Base-by-base conservation (phyloP, 2,797 vertebrate species). In the Molossus molossus region DNA sequence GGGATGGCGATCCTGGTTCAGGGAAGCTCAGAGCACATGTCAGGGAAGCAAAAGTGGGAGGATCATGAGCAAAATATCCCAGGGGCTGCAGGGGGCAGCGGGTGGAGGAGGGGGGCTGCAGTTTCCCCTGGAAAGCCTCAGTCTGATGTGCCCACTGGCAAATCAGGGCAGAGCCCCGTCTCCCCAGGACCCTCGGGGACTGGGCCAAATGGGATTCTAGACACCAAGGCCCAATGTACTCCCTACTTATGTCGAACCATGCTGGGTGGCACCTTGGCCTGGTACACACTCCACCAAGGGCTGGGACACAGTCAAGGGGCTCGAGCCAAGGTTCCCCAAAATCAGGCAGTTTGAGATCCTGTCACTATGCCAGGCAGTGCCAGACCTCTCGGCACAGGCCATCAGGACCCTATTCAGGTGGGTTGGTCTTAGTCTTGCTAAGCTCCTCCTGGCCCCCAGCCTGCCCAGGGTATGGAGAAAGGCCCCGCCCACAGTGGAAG, bases 1-100 rank as follows among this genome's bases (percentile, higher is more conserved):
- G 79, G 79, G 55, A 76, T n/a, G 40, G 37, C 79, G 91, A 48
- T 81, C 95, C 90, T 27, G 55, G 64, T 53, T 80, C 55, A 17
- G 72, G 83, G 37, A 83, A 75, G 89, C 67, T 97, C 94, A 91
- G 88, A 94, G 82, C 95, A 90, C 85, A 57, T 6, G 18, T 69
- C 91, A 83, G 88, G 72, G 48, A 82, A 87, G 95, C 92, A 72
- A 67, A 82, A 80, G 65, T 60, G 64, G 67, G 17, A 55, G 69
- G 70, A 18, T 8, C 18, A 33, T 37, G 58, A 95, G 88, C 90
- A 72, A 53, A 72, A 87, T 21, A 69, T 50, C 69, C 96, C 76
- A 0, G 6, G 64, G 94, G 79, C 69, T 21, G 45, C 37, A 77
- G 72, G 75, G 79, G 62, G 29, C 27, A 2, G 29, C 9, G 6